Conservation (phyloP, 2,888 invertebrate species). For the Myopa testacea region DNA sequence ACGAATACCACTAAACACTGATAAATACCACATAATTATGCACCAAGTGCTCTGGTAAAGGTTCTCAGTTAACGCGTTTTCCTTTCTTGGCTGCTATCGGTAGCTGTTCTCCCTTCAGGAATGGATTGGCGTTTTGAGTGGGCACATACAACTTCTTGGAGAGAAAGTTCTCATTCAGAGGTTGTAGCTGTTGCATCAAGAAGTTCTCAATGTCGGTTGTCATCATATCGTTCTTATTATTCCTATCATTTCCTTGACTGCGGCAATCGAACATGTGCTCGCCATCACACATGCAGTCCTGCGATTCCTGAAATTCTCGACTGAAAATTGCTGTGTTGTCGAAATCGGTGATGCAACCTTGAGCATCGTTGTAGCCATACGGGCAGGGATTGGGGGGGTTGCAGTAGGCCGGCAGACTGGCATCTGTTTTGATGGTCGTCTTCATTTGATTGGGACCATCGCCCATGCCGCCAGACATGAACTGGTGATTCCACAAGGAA, state of each 20-base stretch:
- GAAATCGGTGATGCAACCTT: constrained; percentile 84
- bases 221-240: constrained; percentile 59
- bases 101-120: constrained; percentile 84
- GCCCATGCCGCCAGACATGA: constrained; percentile 81
- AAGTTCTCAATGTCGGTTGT: constrained; percentile 77
- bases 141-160: constrained; percentile 80
- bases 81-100: constrained; percentile 95
- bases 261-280: constrained; percentile 98
- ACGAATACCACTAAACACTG: too few relatives aligned
- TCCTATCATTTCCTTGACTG: constrained; percentile 64
- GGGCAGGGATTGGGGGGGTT: constrained; percentile 99
- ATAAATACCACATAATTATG: neutral
- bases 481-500: constrained; percentile 81
- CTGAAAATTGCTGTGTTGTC: constrained; percentile 97
- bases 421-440: constrained; percentile 87
- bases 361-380: constrained; percentile 77
- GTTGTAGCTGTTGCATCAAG: constrained; percentile 70
- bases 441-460: constrained; percentile 70
- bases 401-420: constrained; percentile 95
- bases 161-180: constrained; percentile 68
- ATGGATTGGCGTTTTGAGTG: constrained; percentile 86
- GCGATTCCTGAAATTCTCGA: constrained; percentile 89
- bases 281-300: constrained; percentile 97
- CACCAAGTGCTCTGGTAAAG: neutral
- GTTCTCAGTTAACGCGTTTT: constrained; percentile 73